Conservation (phyloP, 2,113 vertebrate species). For the Psophia crepitans region DNA sequence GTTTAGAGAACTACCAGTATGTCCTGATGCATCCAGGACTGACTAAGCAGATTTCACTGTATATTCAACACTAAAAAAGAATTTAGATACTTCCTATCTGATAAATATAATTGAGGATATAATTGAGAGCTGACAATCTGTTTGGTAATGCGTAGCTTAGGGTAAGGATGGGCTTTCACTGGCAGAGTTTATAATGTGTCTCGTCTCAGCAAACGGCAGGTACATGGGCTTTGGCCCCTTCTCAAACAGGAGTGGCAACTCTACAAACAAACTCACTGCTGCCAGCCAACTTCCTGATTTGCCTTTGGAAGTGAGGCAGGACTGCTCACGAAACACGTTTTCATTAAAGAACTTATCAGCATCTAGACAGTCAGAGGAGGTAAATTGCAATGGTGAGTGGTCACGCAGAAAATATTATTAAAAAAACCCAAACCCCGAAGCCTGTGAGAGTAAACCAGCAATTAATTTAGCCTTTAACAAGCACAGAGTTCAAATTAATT, state of each 20-base stretch:
- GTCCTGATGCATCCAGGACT: background rate
- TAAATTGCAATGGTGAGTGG: background rate
- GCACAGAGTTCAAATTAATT: background rate
- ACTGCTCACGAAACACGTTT: fast-evolving
- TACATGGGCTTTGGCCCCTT: background rate
- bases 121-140: background rate
- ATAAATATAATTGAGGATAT: background rate
- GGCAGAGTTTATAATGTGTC: background rate
- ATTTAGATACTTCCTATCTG: background rate
- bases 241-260: background rate
- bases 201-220: background rate
- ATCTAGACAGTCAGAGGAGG: background rate
- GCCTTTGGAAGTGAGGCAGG: background rate
- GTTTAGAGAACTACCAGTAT: background rate
- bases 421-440: too few species aligned
- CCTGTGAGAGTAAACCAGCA: background rate
- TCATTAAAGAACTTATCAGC: background rate
- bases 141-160: background rate
- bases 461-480: background rate
- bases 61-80: background rate
- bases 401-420: background rate
- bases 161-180: background rate
- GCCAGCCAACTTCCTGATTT: background rate
- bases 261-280: background rate
- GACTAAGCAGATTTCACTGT: background rate